Evolutionary conservation across 2,113 vertebrate genomes (phyloP), one percentile per base, ranked within the genome.

Genomic region (Butorides virescens): DNA sequence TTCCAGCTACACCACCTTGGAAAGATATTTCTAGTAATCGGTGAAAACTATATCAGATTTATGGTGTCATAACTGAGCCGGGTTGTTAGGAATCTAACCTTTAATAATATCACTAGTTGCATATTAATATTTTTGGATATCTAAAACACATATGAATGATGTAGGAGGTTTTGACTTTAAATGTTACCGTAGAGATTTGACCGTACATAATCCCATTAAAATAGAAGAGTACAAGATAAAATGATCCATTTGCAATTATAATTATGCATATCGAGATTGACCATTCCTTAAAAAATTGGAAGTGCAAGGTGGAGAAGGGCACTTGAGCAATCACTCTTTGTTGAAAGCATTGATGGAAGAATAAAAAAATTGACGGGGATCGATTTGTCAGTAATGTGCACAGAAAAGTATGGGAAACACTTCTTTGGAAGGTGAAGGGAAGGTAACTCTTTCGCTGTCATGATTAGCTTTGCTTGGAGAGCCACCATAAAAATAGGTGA

Each of bases 271-370:
- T 68, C 0, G 10, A 95, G 80, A 91, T 91, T 92, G 92, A 91
- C 91, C 91, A 76, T 90, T 97, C 89, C 78, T 82, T 81, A 78
- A 93, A 91, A 92, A 93, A 84, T 49, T 91, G 88, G 37, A 94
- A 90, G 68, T 56, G 58, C 58, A 78, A 88, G 92, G 78, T 90
- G 70, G 80, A 82, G 86, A 95, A 93, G 95, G 91, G 68, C 58
- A 1, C 61, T 88, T 80, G 72, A 91, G 83, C 88, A 80, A 86
- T 96, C 78, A 68, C 34, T 93, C 91, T 94, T 72, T 67, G 75
- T 70, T 96, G 95, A 93, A 87, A 92, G 86, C 93, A 92, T 86
- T 88, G 90, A 94, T 88, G 78, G 81, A 96, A 90, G 88, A 94
- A 94, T 91, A 90, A 94, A 94, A 81, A 83, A 66, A 29, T 62